Evolutionary conservation across 1,140 invertebrate species (phyloP), one percentile per base, ranked within the genome.

Genomic region (Drosophila lacteicornis): DNA sequence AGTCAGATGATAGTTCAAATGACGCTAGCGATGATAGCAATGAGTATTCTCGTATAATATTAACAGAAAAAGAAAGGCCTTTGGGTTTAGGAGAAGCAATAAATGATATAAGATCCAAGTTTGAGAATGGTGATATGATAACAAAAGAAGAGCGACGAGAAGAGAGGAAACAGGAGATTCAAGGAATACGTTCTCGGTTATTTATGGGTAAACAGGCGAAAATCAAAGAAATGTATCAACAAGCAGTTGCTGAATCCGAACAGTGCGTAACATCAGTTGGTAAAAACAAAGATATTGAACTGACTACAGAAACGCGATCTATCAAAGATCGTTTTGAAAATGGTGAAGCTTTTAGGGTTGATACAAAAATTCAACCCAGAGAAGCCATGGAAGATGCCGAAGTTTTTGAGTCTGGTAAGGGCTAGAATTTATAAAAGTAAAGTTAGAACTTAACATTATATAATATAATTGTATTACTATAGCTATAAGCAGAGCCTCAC

Each of bases 201-300:
- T 97, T 97, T 91, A 95, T 97, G 95, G 97, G 97, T 11, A 97
- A 97, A 92, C 97, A 97, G 93, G 96, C 96, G 1, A 97, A 97
- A 83, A 96, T 98, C 93, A 98, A 98, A 86, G 97, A 98, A 91
- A 95, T 97, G 94, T 98, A 98, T 92, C 97, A 98, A 91, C 96
- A 97, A 86, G 97, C 97, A 6, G 96, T 98, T 1, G 95, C 96
- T 73, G 97, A 97, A 82, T 96, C 96, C 61, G 95, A 96, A 87
- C 94, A 94, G 69, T 81, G 93, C 92, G 80, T 94, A 69, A 95
- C 94, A 43, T 94, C 95, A 40, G 93, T 94, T 1, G 94, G 95
- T 40, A 95, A 95, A 92, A 95, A 95, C 67, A 92, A 95, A 33
- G 94, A 94, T 45, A 88, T 94, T 50, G 94, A 95, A 79, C 93